These are phyloP conservation scores for Corythucha ciliata DNA, from an alignment of 2,888 invertebrate species.

Conservation along the genomic window DNA sequence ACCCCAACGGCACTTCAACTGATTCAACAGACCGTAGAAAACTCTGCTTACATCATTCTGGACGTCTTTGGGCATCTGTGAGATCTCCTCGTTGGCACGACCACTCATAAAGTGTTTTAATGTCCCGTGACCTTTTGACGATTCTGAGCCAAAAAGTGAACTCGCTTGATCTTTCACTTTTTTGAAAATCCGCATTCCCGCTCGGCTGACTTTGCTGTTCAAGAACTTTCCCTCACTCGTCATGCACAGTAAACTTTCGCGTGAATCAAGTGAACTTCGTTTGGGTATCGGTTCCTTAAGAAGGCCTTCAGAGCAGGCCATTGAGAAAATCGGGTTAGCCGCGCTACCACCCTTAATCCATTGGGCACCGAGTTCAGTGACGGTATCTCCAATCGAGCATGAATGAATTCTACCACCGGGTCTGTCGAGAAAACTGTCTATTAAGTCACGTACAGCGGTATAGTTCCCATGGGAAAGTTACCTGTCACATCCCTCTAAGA, in stretches of 20 bases:
- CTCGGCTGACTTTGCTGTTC: constrained; percentile 52
- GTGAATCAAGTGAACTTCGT: constrained; percentile 44
- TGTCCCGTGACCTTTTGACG: constrained; percentile 54
- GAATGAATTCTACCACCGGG: constrained; percentile 71
- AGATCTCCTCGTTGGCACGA: constrained; percentile 58
- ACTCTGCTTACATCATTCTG: constrained; percentile 58
- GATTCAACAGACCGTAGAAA: constrained; percentile 57
- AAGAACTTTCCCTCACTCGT: constrained; percentile 61
- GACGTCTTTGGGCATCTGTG: constrained; percentile 60
- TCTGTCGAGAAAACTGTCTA: too few relatives aligned
- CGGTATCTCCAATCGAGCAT: constrained; percentile 64
- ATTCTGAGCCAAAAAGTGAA: constrained; percentile 51
- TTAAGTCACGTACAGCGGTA: too few relatives aligned
- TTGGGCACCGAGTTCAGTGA: constrained; percentile 68
- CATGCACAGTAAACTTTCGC: constrained; percentile 54
- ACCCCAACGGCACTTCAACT: constrained; percentile 57
- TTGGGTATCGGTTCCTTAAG: constrained; percentile 49
- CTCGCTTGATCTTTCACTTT: constrained; percentile 59
- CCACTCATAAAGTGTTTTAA: constrained; percentile 53
- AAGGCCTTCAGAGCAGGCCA: constrained; percentile 59
- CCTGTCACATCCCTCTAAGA: constrained; percentile 19
- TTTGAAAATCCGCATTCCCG: constrained; percentile 56
- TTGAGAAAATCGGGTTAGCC: constrained; percentile 59
- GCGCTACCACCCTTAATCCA: constrained; percentile 63
- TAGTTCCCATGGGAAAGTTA: too few relatives aligned